These are phyloP conservation scores for Luffia ferchaultella DNA, from an alignment of 2,888 invertebrate genomes.

Conservation along the genomic window DNA sequence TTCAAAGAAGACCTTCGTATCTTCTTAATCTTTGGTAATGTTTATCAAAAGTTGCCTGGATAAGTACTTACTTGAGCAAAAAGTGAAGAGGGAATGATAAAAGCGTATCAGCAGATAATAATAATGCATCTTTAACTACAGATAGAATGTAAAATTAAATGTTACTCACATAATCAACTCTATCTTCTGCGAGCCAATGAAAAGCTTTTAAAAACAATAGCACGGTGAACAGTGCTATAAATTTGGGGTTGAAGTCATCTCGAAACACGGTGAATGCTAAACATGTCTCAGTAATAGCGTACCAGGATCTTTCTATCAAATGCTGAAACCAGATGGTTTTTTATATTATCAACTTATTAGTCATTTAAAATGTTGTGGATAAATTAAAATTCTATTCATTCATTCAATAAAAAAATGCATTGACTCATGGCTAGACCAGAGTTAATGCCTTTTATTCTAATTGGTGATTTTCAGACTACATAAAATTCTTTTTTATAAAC, in stretches of 20 bases:
- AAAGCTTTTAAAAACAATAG: slow-evolving; percentile 97
- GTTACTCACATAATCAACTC: slow-evolving; percentile 95
- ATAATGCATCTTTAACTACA: too few relatives aligned
- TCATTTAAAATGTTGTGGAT: too few relatives aligned
- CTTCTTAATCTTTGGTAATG: too few relatives aligned
- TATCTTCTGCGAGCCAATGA: slow-evolving; percentile 99
- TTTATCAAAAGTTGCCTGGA: too few relatives aligned
- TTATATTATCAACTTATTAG: neutral
- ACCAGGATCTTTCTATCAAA: slow-evolving; percentile 97
- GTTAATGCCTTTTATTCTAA: slow-evolving; percentile 1
- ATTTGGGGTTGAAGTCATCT: slow-evolving; percentile 98
- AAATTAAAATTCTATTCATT: too few relatives aligned
- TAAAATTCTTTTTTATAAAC: too few relatives aligned
- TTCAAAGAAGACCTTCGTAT: too few relatives aligned
- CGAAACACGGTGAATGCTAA: slow-evolving; percentile 98
- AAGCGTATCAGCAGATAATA: too few relatives aligned
- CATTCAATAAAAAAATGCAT: too few relatives aligned
- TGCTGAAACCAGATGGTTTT: slow-evolving; percentile 71
- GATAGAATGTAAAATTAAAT: neutral
- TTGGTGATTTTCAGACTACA: too few relatives aligned
- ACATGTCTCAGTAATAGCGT: slow-evolving; percentile 99
- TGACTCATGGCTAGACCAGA: neutral
- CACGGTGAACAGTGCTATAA: slow-evolving; percentile 96
- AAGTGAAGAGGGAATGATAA: too few relatives aligned
- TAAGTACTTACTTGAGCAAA: too few relatives aligned